Conservation (phyloP, 1,140 invertebrate genomes). For the Coenobita brevimanus region DNA sequence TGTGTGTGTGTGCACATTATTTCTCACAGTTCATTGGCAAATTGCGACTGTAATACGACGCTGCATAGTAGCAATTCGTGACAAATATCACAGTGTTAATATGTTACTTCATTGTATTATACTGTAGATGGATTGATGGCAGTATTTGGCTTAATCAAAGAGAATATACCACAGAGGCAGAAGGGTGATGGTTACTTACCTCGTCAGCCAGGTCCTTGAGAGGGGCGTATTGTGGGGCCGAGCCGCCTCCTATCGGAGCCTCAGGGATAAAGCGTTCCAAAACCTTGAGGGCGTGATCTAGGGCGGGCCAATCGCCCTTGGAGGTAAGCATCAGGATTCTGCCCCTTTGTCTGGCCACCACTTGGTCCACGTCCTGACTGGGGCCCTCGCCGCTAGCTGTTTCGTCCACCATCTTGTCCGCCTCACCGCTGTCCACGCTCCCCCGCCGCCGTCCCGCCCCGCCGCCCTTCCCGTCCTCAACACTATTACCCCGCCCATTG, state of each 20-base stretch:
- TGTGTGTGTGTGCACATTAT: no score
- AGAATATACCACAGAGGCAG: no score
- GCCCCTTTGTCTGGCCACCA: conserved; percentile 17
- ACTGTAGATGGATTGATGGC: no score
- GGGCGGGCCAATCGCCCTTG: conserved; percentile 45
- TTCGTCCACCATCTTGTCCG: not conserved
- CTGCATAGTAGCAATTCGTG: no score
- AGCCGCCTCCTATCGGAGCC: not conserved
- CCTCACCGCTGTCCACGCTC: conserved; percentile 27
- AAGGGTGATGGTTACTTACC: conserved; percentile 45
- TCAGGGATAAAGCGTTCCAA: conserved; percentile 25
- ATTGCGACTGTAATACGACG: no score
- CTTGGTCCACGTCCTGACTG: conserved; percentile 13
- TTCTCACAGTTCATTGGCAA: no score
- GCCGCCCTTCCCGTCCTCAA: not conserved
- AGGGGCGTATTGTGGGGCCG: not conserved
- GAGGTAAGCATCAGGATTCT: conserved; percentile 20
- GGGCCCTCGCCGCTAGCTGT: no score
- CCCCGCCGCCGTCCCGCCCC: not conserved
- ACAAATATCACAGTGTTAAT: no score
- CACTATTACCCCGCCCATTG: conserved; percentile 6
- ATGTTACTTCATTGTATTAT: no score
- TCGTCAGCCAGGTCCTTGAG: conserved; percentile 45
- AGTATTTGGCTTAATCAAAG: no score
- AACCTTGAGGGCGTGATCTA: conserved; percentile 53